Evolutionary conservation across 1,140 invertebrate species (phyloP).

Genomic region (Drosophila parabipectinata): DNA sequence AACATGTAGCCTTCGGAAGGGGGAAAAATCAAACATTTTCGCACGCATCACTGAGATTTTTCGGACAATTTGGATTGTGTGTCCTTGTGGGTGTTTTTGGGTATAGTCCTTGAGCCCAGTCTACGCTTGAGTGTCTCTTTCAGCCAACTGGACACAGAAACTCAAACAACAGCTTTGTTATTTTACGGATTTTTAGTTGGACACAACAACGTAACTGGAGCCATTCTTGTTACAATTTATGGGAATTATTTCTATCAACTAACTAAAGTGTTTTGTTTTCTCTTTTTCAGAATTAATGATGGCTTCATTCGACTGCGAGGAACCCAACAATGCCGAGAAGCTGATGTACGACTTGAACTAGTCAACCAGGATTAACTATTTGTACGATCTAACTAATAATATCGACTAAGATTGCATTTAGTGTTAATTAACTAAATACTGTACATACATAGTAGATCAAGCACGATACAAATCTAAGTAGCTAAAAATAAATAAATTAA

Average conservation of each 20-base stretch:
- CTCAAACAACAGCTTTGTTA: slow-evolving; percentile 55
- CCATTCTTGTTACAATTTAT: slow-evolving; percentile 8
- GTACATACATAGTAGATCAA: slow-evolving; percentile 25
- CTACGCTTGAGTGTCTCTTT: slow-evolving; percentile 64
- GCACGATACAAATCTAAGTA: slow-evolving; percentile 33
- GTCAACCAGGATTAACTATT: background rate
- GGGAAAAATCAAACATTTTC: slow-evolving; percentile 52
- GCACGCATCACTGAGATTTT: slow-evolving; percentile 53
- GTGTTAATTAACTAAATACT: slow-evolving; percentile 23
- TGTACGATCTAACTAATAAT: slow-evolving; percentile 9
- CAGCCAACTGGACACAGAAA: slow-evolving; percentile 68
- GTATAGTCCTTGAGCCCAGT: slow-evolving; percentile 15
- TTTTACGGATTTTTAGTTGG: slow-evolving; percentile 35
- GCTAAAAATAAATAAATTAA: slow-evolving; percentile 16
- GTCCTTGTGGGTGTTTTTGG: slow-evolving; percentile 10
- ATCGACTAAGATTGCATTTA: slow-evolving; percentile 41
- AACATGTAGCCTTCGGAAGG: background rate
- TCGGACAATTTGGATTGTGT: slow-evolving; percentile 45
- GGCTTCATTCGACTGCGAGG: slow-evolving; percentile 82
- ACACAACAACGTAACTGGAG: background rate
- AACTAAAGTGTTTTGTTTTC: background rate
- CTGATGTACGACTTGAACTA: slow-evolving; percentile 83
- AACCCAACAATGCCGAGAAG: slow-evolving; percentile 81
- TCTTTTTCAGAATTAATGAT: slow-evolving; percentile 79
- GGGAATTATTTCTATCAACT: slow-evolving; percentile 11